Evolutionary conservation across 1,140 invertebrate genomes (phyloP).

Genomic region (Druon quercuslanigerum): DNA sequence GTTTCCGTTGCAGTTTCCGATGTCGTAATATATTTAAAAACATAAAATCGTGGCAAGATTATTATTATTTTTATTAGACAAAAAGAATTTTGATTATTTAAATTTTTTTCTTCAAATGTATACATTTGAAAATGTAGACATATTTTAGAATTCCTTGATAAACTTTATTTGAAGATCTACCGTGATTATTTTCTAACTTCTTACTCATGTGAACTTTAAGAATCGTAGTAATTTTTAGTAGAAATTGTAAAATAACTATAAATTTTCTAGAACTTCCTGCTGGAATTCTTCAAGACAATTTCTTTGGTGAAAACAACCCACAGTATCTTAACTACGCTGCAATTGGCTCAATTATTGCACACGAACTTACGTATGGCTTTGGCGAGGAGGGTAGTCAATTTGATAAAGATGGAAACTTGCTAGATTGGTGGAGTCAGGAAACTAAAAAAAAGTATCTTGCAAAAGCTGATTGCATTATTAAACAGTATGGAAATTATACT

Average conservation of each 20-base stretch:
- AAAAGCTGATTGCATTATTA: slow-evolving; percentile 89
- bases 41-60: too few species aligned
- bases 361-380: slow-evolving; percentile 96
- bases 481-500: slow-evolving; percentile 91
- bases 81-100: too few species aligned
- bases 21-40: too few species aligned
- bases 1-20: too few species aligned
- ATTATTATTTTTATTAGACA: too few species aligned
- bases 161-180: too few species aligned
- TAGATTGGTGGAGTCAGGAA: slow-evolving; percentile 88
- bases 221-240: too few species aligned
- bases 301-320: slow-evolving; percentile 89
- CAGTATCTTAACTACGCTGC: slow-evolving; percentile 94
- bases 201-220: too few species aligned
- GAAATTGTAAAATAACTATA: not conserved
- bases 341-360: slow-evolving; percentile 94
- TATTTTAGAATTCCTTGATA: too few species aligned
- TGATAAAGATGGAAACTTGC: slow-evolving; percentile 86
- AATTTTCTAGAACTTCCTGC: slow-evolving; percentile 86
- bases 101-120: too few species aligned
- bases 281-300: slow-evolving; percentile 92
- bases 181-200: too few species aligned
- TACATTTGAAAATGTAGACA: too few species aligned
- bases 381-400: slow-evolving; percentile 92
- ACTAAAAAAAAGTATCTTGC: slow-evolving; percentile 86